These are phyloP conservation scores for Micromussa lordhowensis DNA, from an alignment of 92 coral and sea anemone genomes.

Conservation along the genomic window DNA sequence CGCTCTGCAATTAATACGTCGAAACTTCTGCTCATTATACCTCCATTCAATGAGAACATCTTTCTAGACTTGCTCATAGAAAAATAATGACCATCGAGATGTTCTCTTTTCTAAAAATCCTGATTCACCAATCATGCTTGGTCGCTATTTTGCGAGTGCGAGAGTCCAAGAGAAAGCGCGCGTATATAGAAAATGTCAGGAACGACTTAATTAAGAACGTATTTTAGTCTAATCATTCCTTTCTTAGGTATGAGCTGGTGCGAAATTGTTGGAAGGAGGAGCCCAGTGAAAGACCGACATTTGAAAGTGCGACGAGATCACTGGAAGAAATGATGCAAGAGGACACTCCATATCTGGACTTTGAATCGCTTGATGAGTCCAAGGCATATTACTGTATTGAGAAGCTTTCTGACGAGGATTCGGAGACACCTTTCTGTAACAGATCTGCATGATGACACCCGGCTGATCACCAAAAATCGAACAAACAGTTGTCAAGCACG, in stretches of 20 bases:
- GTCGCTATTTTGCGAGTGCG: background rate
- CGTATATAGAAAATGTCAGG: background rate
- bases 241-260: background rate
- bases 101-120: background rate
- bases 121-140: background rate
- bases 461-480: background rate
- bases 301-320: background rate
- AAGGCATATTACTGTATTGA: constrained; percentile 7
- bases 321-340: constrained; percentile 7
- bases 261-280: background rate
- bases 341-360: constrained; percentile 9
- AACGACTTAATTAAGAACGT: background rate
- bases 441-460: background rate
- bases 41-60: background rate
- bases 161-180: background rate
- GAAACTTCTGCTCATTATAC: background rate
- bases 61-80: background rate
- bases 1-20: background rate
- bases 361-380: constrained; percentile 10
- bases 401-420: background rate
- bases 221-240: background rate
- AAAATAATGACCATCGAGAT: background rate
- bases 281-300: background rate
- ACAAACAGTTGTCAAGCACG: background rate
- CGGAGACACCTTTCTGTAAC: background rate